phyloP scores from a whole-genome alignment of 2,113 vertebrate genomes.

The Xenotilapia caudafasciata region DNA sequence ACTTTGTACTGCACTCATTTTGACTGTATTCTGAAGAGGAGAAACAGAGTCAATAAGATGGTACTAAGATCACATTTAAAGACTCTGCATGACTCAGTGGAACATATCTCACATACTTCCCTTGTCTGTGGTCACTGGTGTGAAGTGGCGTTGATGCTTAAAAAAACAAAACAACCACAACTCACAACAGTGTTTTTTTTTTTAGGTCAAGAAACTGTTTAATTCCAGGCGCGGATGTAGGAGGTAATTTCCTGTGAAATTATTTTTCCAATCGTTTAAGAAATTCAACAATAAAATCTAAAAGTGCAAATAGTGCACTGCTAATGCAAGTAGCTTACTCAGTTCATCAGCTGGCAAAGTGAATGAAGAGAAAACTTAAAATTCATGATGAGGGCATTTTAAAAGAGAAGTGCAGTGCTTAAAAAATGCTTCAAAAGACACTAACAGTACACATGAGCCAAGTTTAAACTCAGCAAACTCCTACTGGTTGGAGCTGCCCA shows the following conservation, averaged over 20 bases:
- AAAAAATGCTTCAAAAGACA: background rate
- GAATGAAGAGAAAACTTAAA: background rate
- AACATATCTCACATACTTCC: background rate
- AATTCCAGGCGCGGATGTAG: background rate
- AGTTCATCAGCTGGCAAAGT: background rate
- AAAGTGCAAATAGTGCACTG: background rate
- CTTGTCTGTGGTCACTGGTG: background rate
- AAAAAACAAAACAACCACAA: background rate
- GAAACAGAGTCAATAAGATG: background rate
- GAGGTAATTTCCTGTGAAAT: background rate
- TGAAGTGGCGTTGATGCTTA: background rate
- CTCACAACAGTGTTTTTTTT: accelerated
- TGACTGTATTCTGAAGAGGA: background rate
- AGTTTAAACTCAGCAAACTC: background rate
- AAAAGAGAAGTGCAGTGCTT: background rate
- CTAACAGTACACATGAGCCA: background rate
- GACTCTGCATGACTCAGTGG: background rate
- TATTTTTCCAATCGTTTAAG: background rate
- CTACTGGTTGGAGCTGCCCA: background rate
- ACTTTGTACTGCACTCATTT: background rate
- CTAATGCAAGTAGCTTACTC: background rate
- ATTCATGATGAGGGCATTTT: background rate
- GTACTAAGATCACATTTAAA: background rate
- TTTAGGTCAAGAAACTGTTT: background rate
- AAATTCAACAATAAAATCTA: background rate